Evolutionary conservation across 2,888 invertebrate species (phyloP).

Genomic region (Rhabditoides inermis): DNA sequence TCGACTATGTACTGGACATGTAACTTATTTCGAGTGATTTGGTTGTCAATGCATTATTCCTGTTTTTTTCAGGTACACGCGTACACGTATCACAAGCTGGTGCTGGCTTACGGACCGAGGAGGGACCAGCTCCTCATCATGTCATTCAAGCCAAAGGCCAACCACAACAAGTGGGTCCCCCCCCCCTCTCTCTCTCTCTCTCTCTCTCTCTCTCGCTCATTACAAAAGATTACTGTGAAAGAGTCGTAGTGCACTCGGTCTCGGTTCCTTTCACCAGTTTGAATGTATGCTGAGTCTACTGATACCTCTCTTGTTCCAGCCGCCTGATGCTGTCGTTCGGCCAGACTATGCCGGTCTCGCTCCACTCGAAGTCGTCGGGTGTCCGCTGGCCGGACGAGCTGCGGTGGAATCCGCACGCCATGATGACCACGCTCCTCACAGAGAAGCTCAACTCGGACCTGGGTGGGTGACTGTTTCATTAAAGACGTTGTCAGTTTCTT

Average conservation of each 20-base stretch:
- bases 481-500: slow-evolving; percentile 1
- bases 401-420: slow-evolving; percentile 41
- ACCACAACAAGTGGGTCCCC: not conserved
- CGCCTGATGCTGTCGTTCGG: too few relatives aligned
- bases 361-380: too few relatives aligned
- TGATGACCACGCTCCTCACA: slow-evolving; percentile 22
- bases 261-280: too few relatives aligned
- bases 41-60: slow-evolving; percentile 67
- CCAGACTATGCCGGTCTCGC: too few relatives aligned
- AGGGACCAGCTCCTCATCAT: slow-evolving; percentile 37
- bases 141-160: slow-evolving; percentile 21
- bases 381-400: slow-evolving; percentile 17
- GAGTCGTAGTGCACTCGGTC: not conserved
- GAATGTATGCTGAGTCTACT: not conserved
- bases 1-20: too few relatives aligned
- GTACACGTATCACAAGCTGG: slow-evolving; percentile 81
- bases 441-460: slow-evolving; percentile 19
- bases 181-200: not conserved
- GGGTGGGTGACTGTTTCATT: too few relatives aligned
- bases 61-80: slow-evolving; percentile 65
- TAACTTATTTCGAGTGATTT: too few relatives aligned
- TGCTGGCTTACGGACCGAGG: slow-evolving; percentile 71
- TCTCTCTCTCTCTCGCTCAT: not conserved
- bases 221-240: too few relatives aligned
- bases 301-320: too few relatives aligned